Evolutionary conservation across 2,888 invertebrate species (phyloP).

Genomic region (Acholoe squamosa): DNA sequence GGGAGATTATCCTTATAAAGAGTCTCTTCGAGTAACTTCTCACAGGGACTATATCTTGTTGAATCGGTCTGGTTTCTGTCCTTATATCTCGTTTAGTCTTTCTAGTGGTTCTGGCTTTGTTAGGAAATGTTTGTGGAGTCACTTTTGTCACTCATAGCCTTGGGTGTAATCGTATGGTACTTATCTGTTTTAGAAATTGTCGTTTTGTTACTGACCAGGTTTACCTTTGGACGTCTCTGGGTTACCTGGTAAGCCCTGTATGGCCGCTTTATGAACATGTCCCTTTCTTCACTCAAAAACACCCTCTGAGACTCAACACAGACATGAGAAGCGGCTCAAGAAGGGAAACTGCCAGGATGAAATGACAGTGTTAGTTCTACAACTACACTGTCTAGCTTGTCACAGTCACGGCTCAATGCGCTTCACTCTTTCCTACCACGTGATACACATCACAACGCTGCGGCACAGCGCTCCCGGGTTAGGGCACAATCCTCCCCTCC

Average conservation of each 20-base stretch:
- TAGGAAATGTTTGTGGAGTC: conserved; percentile 29
- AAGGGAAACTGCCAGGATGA: conserved; percentile 15
- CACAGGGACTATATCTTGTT: background rate
- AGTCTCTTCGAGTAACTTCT: background rate
- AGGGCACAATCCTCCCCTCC: background rate
- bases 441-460: background rate
- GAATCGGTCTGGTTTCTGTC: background rate
- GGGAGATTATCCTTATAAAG: background rate
- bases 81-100: background rate
- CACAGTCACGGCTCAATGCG: background rate
- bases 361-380: background rate
- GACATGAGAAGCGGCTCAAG: background rate
- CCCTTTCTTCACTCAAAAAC: background rate
- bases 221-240: background rate
- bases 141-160: conserved; percentile 3
- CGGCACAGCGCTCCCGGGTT: background rate
- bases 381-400: background rate
- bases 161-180: background rate
- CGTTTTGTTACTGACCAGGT: conserved; percentile 9
- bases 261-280: background rate
- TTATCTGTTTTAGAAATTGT: background rate
- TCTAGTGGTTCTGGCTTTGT: background rate
- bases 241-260: background rate
- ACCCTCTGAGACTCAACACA: background rate
- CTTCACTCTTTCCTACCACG: background rate